Conservation (phyloP, 2,888 invertebrate species). For the Melangyna quadrimaculata region DNA sequence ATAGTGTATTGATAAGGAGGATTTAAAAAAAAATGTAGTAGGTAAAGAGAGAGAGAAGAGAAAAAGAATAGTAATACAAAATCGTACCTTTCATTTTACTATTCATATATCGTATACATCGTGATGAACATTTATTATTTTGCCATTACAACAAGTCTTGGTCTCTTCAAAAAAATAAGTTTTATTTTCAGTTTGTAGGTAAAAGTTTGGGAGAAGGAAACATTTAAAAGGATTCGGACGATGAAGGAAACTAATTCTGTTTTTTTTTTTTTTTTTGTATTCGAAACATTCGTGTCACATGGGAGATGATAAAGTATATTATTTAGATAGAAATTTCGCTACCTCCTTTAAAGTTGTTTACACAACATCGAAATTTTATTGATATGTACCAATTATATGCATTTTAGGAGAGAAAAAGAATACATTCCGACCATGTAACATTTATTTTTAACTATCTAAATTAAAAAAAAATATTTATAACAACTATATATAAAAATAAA, state of each 20-base stretch:
- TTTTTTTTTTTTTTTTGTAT: neutral
- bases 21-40: neutral
- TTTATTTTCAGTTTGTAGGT: slow-evolving; percentile 36
- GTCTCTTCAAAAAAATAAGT: slow-evolving; percentile 42
- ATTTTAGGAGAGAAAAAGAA: neutral
- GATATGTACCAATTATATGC: slow-evolving; percentile 26
- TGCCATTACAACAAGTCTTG: slow-evolving; percentile 4
- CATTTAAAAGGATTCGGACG: slow-evolving; percentile 24
- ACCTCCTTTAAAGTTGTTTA: slow-evolving; percentile 62
- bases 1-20: slow-evolving; percentile 28
- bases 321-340: slow-evolving; percentile 54
- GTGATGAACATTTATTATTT: neutral
- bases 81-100: slow-evolving; percentile 45
- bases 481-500: slow-evolving; percentile 42
- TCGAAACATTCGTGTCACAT: slow-evolving; percentile 56
- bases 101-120: slow-evolving; percentile 2
- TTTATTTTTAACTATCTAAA: slow-evolving; percentile 42
- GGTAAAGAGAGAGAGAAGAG: slow-evolving; percentile 4
- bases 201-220: neutral
- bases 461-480: neutral
- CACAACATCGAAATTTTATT: neutral
- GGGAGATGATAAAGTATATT: slow-evolving; percentile 50
- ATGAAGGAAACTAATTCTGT: neutral
- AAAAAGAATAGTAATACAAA: slow-evolving; percentile 35
- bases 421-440: slow-evolving; percentile 70